These are phyloP conservation scores for Adela reaumurella DNA, from an alignment of 2,888 invertebrate genomes.

Conservation along the genomic window DNA sequence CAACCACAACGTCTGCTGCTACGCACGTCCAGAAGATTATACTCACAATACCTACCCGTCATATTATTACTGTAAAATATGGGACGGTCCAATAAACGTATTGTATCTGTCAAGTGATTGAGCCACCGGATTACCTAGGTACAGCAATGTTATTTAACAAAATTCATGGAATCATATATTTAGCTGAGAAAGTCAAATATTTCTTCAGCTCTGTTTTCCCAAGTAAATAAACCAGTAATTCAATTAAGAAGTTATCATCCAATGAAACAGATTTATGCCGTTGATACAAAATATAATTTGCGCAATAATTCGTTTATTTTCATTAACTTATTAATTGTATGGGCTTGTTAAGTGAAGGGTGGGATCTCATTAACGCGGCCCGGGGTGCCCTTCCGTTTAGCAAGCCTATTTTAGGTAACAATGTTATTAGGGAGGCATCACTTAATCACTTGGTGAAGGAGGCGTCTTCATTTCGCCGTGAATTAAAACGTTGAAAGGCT, in stretches of 20 bases:
- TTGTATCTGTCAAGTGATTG: too few relatives aligned
- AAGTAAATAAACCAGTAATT: not conserved
- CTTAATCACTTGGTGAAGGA: not conserved
- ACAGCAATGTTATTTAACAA: too few relatives aligned
- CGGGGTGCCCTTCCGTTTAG: not conserved
- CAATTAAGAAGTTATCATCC: too few relatives aligned
- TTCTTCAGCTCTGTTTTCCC: not conserved
- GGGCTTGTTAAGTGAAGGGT: not conserved
- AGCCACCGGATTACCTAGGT: too few relatives aligned
- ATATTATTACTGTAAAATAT: too few relatives aligned
- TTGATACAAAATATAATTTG: too few relatives aligned
- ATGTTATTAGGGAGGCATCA: not conserved
- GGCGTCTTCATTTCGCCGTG: not conserved
- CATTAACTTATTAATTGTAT: not conserved
- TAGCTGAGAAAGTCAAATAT: not conserved
- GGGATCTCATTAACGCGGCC: not conserved
- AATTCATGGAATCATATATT: slow-evolving; percentile 2
- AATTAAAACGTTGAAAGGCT: not conserved
- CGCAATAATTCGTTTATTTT: not conserved
- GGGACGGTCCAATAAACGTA: slow-evolving; percentile 9
- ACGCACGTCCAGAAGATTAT: too few relatives aligned
- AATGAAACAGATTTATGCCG: too few relatives aligned
- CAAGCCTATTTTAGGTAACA: not conserved
- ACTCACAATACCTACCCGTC: too few relatives aligned
- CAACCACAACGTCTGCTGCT: too few relatives aligned